Evolutionary conservation across 2,113 vertebrate species (phyloP).

Genomic region (Azemiops feae): DNA sequence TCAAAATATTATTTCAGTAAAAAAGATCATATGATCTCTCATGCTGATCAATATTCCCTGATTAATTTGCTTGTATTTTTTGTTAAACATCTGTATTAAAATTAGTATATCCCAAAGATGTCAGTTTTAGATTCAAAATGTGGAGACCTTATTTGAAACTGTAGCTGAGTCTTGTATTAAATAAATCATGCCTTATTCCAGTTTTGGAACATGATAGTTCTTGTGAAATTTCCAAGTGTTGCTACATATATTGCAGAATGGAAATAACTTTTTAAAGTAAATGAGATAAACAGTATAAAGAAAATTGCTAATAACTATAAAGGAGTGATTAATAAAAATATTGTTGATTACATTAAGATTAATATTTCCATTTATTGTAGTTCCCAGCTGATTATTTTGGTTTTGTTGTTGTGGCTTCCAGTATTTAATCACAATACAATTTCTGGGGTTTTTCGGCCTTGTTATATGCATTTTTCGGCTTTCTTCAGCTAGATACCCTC

Average conservation of each 20-base stretch:
- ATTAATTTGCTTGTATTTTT: neutral
- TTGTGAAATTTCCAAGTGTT: neutral
- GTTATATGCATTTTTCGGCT: neutral
- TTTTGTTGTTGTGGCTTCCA: neutral
- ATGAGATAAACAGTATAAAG: neutral
- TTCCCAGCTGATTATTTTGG: neutral
- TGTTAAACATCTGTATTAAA: neutral
- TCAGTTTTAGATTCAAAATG: neutral
- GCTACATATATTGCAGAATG: neutral
- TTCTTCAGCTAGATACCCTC: neutral
- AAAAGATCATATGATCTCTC: neutral
- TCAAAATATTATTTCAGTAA: neutral
- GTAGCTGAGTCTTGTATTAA: slow-evolving; percentile 4
- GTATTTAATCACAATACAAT: neutral
- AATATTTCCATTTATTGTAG: neutral
- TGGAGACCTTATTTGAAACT: neutral
- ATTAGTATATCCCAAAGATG: neutral
- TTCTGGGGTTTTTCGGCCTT: neutral
- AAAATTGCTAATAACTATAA: neutral
- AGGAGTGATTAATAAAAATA: neutral
- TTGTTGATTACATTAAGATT: neutral
- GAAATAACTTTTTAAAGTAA: neutral
- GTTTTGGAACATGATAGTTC: neutral
- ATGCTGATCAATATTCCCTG: neutral
- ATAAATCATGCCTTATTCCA: neutral